Evolutionary conservation across 30 jellyfish, hydroid and myxozoan genomes (phyloP).

Genomic region (Catostylus mosaicus): DNA sequence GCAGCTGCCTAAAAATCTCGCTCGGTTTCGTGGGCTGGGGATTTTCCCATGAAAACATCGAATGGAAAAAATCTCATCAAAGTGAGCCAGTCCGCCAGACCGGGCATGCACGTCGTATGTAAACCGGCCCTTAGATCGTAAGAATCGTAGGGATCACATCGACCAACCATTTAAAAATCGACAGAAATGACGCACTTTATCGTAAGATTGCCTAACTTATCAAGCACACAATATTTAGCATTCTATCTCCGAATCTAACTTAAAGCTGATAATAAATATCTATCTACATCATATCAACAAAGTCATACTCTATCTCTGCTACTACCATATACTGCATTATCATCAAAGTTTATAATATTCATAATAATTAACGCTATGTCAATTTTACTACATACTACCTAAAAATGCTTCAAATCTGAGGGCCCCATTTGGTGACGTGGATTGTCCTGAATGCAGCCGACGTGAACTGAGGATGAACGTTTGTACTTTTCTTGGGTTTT

Average conservation of each 20-base stretch:
- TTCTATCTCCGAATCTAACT: neutral
- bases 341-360: neutral
- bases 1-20: too few relatives aligned
- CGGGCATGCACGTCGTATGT: too few relatives aligned
- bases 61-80: too few relatives aligned
- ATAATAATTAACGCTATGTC: neutral
- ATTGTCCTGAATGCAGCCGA: slow-evolving; percentile 73
- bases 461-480: slow-evolving; percentile 42
- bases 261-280: neutral
- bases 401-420: neutral
- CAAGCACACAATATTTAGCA: too few relatives aligned
- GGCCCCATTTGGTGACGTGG: slow-evolving; percentile 66
- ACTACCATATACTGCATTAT: neutral
- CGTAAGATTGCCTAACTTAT: too few relatives aligned
- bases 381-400: neutral
- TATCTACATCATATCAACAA: neutral
- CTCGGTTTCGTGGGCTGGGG: too few relatives aligned
- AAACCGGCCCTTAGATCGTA: too few relatives aligned
- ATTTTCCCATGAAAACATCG: too few relatives aligned
- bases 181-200: too few relatives aligned
- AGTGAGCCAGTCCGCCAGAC: too few relatives aligned
- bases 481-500: slow-evolving; percentile 14
- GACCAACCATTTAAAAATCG: too few relatives aligned
- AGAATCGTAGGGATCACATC: too few relatives aligned
- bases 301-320: neutral